These are phyloP conservation scores for Andinoacara biseriatus DNA, from an alignment of 2,113 vertebrate species.

Conservation along the genomic window DNA sequence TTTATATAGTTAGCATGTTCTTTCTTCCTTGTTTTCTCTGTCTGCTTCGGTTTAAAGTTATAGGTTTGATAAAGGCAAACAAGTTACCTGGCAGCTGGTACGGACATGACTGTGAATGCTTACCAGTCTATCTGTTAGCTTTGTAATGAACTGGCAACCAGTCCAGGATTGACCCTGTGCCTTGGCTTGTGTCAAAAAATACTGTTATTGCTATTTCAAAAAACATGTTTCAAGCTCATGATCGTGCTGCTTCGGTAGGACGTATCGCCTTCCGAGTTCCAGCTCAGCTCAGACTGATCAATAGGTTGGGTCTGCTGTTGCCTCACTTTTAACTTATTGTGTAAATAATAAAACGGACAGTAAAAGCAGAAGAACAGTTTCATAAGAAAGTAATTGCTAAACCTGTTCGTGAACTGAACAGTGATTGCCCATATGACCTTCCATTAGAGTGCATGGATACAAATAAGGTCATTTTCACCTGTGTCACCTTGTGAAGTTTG, in stretches of 20 bases:
- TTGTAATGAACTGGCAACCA: background rate
- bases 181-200: background rate
- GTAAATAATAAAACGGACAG: background rate
- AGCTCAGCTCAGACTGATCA: background rate
- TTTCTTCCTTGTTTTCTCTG: background rate
- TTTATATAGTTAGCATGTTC: background rate
- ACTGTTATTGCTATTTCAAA: rapidly evolving
- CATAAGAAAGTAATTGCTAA: conserved; percentile 5
- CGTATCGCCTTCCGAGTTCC: background rate
- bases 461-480: conserved; percentile 11
- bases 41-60: background rate
- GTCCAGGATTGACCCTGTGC: background rate
- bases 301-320: background rate
- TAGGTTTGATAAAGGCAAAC: background rate
- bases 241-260: background rate
- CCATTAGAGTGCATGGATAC: background rate
- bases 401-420: background rate
- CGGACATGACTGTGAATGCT: background rate
- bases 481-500: background rate
- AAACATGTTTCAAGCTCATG: background rate
- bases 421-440: conserved; percentile 20
- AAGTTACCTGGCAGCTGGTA: background rate
- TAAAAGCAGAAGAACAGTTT: background rate
- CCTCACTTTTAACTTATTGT: background rate
- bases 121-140: background rate